Conservation (phyloP, 2,113 vertebrate species). For the Pseudolaguvia tuberculata region DNA sequence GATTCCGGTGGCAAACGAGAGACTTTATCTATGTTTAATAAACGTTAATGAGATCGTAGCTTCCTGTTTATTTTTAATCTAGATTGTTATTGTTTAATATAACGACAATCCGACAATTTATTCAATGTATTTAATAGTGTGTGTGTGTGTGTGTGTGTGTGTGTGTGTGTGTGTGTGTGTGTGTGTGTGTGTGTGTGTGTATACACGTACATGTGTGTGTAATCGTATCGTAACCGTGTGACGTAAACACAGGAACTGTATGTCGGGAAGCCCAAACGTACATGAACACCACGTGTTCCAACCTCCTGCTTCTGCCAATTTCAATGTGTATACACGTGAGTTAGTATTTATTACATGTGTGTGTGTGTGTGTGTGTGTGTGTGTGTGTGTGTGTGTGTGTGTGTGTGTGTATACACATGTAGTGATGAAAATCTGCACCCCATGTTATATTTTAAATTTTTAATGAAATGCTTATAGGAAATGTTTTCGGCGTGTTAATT, state of each 20-base stretch:
- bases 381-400: too few species aligned
- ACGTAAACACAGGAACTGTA: conserved; percentile 8
- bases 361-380: too few species aligned
- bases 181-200: background rate
- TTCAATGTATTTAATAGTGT: too few species aligned
- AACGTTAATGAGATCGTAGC: background rate
- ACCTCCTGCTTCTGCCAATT: background rate
- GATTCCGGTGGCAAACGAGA: background rate
- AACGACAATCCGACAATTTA: background rate
- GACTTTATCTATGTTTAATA: background rate
- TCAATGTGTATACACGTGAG: background rate
- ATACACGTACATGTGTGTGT: too few species aligned
- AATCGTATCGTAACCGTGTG: background rate
- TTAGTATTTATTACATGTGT: background rate
- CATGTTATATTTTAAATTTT: background rate
- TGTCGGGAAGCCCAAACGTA: background rate
- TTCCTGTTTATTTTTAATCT: too few species aligned
- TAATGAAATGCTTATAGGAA: background rate
- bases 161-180: background rate
- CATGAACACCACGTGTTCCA: conserved; percentile 13
- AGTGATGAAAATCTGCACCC: too few species aligned
- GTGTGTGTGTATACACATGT: background rate
- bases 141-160: background rate
- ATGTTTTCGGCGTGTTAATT: background rate
- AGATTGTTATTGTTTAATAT: background rate